phyloP scores from a whole-genome alignment of 1,140 invertebrate genomes.

The Dermatophagoides farinae region DNA sequence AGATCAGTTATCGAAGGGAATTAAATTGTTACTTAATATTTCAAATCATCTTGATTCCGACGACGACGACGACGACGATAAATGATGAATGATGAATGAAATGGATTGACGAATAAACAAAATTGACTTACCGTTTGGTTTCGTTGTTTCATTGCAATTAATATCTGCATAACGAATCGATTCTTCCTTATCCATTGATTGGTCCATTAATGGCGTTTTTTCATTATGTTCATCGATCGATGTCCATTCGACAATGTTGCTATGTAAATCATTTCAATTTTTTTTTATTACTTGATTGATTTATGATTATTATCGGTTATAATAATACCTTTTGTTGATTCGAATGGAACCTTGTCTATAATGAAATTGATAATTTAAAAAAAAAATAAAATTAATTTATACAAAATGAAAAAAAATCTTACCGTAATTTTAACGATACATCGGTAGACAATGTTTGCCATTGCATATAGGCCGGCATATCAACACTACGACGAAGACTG shows the following conservation, averaged over 20 bases:
- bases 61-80: background rate
- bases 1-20: background rate
- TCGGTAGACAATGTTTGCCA: constrained; percentile 20
- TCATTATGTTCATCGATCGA: constrained; percentile 18
- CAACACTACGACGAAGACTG: constrained; percentile 19
- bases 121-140: background rate
- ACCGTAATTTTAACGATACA: constrained; percentile 16
- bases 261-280: background rate
- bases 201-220: constrained; percentile 15
- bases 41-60: background rate
- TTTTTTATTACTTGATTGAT: background rate
- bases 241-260: constrained; percentile 18
- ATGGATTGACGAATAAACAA: background rate
- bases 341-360: constrained; percentile 18
- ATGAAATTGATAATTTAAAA: background rate
- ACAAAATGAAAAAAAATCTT: background rate
- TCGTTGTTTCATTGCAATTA: background rate
- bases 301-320: background rate
- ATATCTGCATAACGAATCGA: background rate
- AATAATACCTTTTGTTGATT: constrained; percentile 17
- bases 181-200: background rate
- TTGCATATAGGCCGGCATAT: constrained; percentile 19
- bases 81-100: background rate
- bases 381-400: background rate
- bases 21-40: too few species aligned